Conservation (phyloP, 2,888 invertebrate genomes). For the Idaea dimidiata region DNA sequence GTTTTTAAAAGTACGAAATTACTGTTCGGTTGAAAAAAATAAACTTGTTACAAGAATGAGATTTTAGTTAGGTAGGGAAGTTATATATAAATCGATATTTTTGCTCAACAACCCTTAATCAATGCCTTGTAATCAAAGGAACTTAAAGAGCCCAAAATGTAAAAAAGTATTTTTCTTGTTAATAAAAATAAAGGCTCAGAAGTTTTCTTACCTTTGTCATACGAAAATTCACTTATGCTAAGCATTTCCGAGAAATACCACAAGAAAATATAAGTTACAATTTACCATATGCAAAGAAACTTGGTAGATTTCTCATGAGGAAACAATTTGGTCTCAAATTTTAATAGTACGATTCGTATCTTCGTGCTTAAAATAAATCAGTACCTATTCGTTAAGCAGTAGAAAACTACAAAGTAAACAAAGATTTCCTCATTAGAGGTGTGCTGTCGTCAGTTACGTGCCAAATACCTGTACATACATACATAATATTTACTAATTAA, state of each 20-base stretch:
- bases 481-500: too few species aligned
- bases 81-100: neutral
- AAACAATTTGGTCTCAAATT: too few species aligned
- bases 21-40: constrained; percentile 1
- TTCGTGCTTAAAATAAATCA: too few species aligned
- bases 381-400: too few species aligned
- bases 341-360: too few species aligned
- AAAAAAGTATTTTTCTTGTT: neutral
- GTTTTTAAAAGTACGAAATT: constrained; percentile 4
- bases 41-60: neutral
- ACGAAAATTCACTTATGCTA: neutral
- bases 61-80: neutral
- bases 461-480: too few species aligned
- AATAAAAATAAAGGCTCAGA: neutral
- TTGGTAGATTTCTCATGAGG: neutral
- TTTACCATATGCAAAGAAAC: neutral
- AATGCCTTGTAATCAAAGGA: neutral
- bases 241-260: neutral
- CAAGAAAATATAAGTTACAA: neutral
- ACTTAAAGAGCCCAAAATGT: neutral
- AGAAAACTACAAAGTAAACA: too few species aligned
- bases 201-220: neutral
- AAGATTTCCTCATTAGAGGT: too few species aligned
- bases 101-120: neutral
- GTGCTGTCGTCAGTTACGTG: too few species aligned